These are phyloP conservation scores for Orchesella cincta DNA, from an alignment of 1,140 invertebrate species.

Conservation along the genomic window DNA sequence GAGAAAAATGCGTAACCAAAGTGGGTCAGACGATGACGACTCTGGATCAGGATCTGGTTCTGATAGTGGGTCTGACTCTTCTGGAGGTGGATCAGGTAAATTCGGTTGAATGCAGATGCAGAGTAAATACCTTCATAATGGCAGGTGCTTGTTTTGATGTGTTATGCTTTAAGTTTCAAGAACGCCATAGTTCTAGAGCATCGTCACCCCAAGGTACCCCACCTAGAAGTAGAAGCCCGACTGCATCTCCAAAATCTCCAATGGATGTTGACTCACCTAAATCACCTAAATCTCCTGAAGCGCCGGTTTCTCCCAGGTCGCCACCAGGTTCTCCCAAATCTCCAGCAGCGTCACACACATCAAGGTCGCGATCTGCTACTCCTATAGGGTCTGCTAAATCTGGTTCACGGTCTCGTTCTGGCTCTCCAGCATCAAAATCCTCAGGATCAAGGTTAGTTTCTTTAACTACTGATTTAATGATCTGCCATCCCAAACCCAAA, in stretches of 20 bases:
- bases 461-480: not conserved
- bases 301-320: not conserved
- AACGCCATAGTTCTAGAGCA: slow-evolving; percentile 15
- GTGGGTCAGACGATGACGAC: not conserved
- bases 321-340: slow-evolving; percentile 7
- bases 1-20: not conserved
- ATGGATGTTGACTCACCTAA: slow-evolving; percentile 10
- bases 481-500: not conserved
- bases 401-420: slow-evolving; percentile 26
- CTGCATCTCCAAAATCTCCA: not conserved
- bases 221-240: slow-evolving; percentile 6
- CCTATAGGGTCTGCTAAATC: slow-evolving; percentile 14
- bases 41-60: slow-evolving; percentile 40
- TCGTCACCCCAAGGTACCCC: slow-evolving; percentile 25
- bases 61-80: slow-evolving; percentile 7
- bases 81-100: slow-evolving; percentile 10
- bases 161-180: not conserved
- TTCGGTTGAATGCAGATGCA: not conserved
- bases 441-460: slow-evolving; percentile 21
- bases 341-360: not conserved
- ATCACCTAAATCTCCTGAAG: slow-evolving; percentile 23
- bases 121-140: not conserved
- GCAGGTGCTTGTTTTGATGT: not conserved
- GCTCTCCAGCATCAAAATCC: slow-evolving; percentile 24
- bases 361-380: slow-evolving; percentile 4